Evolutionary conservation across 2,888 invertebrate species (phyloP).

Genomic region (Epirrhoe alternata): DNA sequence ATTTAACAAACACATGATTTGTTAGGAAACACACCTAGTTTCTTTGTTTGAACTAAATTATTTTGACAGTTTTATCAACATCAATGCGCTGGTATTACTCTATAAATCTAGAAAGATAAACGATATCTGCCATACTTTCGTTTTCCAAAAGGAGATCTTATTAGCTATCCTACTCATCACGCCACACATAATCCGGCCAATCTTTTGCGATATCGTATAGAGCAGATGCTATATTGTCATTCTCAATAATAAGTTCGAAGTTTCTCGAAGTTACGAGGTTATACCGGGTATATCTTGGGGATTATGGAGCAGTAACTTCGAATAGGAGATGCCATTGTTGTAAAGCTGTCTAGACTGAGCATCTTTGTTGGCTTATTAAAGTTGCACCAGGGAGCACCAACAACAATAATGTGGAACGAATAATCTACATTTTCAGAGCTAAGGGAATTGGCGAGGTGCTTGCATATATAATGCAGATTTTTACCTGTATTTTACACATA

Average conservation of each 20-base stretch:
- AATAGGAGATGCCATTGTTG: constrained; percentile 44
- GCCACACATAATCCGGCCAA: constrained; percentile 33
- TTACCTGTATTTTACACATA: background rate
- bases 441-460: constrained; percentile 7
- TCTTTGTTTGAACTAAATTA: background rate
- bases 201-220: constrained; percentile 37
- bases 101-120: background rate
- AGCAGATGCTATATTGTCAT: constrained; percentile 52
- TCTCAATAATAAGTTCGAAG: constrained; percentile 40
- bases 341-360: constrained; percentile 51
- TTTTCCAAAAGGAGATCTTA: background rate
- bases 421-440: constrained; percentile 9
- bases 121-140: constrained; percentile 5
- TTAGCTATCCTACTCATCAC: constrained; percentile 13
- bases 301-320: constrained; percentile 34
- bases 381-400: constrained; percentile 20
- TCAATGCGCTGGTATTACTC: background rate
- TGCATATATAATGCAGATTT: constrained; percentile 9
- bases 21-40: no score
- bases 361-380: constrained; percentile 39
- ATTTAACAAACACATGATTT: constrained; percentile 12
- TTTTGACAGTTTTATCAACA: background rate
- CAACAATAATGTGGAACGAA: constrained; percentile 5
- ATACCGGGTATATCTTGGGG: constrained; percentile 41
- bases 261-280: constrained; percentile 47